A percentile compares a stretch with the other conserved stretches of the same genome.
These are phyloP conservation scores for Agrochola lota DNA, from an alignment of 2,888 invertebrate genomes.

Conservation along the genomic window DNA sequence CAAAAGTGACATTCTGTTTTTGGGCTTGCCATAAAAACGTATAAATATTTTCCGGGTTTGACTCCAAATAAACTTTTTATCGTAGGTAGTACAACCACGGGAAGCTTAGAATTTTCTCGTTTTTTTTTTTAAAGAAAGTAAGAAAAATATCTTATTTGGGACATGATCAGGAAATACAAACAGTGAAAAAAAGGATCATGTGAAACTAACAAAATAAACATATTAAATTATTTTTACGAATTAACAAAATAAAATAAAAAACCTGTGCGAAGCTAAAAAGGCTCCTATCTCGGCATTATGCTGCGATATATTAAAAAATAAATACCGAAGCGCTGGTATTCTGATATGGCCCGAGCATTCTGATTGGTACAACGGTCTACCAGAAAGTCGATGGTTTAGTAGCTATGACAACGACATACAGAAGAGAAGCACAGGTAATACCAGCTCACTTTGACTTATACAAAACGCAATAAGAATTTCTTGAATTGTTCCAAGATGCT, in stretches of 20 bases:
- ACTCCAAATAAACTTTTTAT: background rate
- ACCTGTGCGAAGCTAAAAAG: background rate
- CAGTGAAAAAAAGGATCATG: background rate
- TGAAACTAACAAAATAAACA: background rate
- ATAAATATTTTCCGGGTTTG: constrained; percentile 17
- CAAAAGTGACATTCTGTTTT: constrained; percentile 21
- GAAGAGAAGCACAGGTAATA: constrained; percentile 35
- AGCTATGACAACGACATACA: constrained; percentile 4
- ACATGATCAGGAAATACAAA: background rate
- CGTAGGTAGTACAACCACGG: background rate
- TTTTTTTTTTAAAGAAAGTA: too few species aligned
- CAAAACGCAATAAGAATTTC: constrained; percentile 59
- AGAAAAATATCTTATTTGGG: background rate
- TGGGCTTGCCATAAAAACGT: constrained; percentile 21
- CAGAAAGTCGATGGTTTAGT: background rate
- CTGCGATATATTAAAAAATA: background rate
- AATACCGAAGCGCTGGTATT: background rate
- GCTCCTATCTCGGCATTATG: background rate
- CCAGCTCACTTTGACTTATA: constrained; percentile 39
- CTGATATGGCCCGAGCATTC: background rate
- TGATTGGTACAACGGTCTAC: background rate
- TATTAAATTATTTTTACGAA: fast-evolving
- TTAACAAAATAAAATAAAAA: background rate
- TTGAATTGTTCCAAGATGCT: constrained; percentile 57
- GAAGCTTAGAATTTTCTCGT: background rate